A percentile compares a stretch with the other conserved stretches of the same genome.
These are phyloP conservation scores for Chaetodon trifasciatus DNA, from an alignment of 2,797 vertebrate species.

Conservation along the genomic window DNA sequence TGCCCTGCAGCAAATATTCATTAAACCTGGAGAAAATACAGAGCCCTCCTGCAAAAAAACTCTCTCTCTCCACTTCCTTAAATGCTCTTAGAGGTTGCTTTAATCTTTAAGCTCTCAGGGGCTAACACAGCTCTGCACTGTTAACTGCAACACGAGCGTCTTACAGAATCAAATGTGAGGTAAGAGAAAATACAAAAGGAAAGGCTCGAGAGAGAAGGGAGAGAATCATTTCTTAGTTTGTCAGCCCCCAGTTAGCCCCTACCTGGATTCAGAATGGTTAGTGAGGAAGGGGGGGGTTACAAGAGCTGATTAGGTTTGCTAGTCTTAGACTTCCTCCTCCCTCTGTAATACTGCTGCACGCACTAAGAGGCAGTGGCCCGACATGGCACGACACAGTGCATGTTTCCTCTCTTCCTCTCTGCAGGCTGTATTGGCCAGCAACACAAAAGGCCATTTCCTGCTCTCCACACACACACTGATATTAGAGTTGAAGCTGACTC, in stretches of 20 bases:
- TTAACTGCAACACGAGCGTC: constrained; percentile 69
- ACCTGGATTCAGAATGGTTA: constrained; percentile 32
- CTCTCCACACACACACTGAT: constrained; percentile 61
- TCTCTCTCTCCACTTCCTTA: constrained; percentile 79
- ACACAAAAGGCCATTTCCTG: constrained; percentile 76
- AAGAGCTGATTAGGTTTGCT: constrained; percentile 28
- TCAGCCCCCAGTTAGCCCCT: constrained; percentile 12
- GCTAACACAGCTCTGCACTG: constrained; percentile 83
- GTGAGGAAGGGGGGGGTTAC: constrained; percentile 6
- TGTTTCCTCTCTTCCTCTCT: constrained; percentile 66
- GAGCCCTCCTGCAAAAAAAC: constrained; percentile 76
- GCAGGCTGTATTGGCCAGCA: constrained; percentile 67
- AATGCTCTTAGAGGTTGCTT: constrained; percentile 85
- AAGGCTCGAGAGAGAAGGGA: background rate
- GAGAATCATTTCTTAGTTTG: constrained; percentile 21
- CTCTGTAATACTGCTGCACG: constrained; percentile 42
- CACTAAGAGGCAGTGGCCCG: constrained; percentile 42
- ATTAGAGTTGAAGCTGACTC: constrained; percentile 70
- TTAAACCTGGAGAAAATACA: constrained; percentile 66
- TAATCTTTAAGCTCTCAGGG: constrained; percentile 89
- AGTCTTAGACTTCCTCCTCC: constrained; percentile 8
- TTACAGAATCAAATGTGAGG: constrained; percentile 72
- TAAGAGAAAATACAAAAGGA: constrained; percentile 22
- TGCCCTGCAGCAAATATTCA: constrained; percentile 85
- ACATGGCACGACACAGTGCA: constrained; percentile 56